phyloP scores from a whole-genome alignment of 1,140 invertebrate species.

The Conus ventricosus region DNA sequence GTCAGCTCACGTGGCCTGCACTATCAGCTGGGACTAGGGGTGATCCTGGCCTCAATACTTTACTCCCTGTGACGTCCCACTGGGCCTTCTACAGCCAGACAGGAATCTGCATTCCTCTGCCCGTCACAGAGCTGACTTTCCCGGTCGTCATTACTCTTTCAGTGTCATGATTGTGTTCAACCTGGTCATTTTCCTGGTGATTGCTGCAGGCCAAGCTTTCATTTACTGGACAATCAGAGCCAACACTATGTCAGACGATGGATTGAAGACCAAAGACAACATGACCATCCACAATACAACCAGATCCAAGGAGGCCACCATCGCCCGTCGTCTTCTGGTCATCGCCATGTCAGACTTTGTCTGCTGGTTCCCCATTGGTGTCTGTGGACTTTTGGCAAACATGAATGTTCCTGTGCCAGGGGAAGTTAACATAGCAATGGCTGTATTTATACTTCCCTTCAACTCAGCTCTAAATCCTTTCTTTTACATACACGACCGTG shows the following conservation, averaged over 20 bases:
- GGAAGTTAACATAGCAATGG: not conserved
- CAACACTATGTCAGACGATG: not conserved
- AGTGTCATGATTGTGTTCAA: slow-evolving; percentile 10
- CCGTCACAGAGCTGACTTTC: not conserved
- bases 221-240: slow-evolving; percentile 19
- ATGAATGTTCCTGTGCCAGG: not conserved
- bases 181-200: not conserved
- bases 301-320: not conserved
- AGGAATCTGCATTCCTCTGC: slow-evolving; percentile 21
- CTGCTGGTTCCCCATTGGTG: not conserved
- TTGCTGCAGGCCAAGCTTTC: not conserved
- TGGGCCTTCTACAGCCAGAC: slow-evolving; percentile 24
- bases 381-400: not conserved
- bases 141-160: slow-evolving; percentile 6
- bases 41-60: not conserved
- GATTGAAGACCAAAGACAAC: not conserved
- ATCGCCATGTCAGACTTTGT: slow-evolving; percentile 2
- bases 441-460: not conserved
- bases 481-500: no score
- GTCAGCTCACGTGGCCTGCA: slow-evolving; percentile 14
- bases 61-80: slow-evolving; percentile 11
- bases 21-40: not conserved
- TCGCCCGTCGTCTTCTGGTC: not conserved
- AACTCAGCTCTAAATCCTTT: no score
- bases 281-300: not conserved